phyloP scores from a whole-genome alignment of 2,113 vertebrate species.

The Melanocharis versteri region DNA sequence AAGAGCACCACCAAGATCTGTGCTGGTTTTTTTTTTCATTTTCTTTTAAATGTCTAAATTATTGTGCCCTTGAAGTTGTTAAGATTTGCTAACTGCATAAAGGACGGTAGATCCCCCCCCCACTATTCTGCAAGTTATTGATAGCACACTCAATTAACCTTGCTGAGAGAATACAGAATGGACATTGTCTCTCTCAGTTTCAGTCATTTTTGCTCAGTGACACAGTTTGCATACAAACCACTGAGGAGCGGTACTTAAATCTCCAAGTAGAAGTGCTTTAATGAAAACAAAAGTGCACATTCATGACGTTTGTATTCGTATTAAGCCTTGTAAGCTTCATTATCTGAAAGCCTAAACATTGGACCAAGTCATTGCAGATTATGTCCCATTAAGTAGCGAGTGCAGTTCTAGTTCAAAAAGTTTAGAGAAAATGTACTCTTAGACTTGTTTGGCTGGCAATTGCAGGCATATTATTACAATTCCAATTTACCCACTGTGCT shows the following conservation, averaged over 20 bases:
- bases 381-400: not conserved
- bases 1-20: not conserved
- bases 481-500: not conserved
- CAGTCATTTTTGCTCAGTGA: not conserved
- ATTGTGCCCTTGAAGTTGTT: not conserved
- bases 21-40: not conserved
- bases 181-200: not conserved
- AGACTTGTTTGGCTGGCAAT: conserved; percentile 4
- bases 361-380: not conserved
- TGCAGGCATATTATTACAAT: conserved; percentile 24
- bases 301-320: not conserved
- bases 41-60: not conserved
- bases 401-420: not conserved
- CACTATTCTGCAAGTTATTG: not conserved
- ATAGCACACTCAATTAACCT: not conserved
- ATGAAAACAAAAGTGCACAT: not conserved
- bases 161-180: not conserved
- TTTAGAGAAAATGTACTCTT: conserved; percentile 23
- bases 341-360: not conserved
- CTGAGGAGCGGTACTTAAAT: not conserved
- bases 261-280: not conserved
- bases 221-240: not conserved
- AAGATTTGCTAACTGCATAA: not conserved
- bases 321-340: not conserved
- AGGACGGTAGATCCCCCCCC: not conserved